Evolutionary conservation across 2,888 invertebrate species (phyloP).

Genomic region (Tenthredo notha): DNA sequence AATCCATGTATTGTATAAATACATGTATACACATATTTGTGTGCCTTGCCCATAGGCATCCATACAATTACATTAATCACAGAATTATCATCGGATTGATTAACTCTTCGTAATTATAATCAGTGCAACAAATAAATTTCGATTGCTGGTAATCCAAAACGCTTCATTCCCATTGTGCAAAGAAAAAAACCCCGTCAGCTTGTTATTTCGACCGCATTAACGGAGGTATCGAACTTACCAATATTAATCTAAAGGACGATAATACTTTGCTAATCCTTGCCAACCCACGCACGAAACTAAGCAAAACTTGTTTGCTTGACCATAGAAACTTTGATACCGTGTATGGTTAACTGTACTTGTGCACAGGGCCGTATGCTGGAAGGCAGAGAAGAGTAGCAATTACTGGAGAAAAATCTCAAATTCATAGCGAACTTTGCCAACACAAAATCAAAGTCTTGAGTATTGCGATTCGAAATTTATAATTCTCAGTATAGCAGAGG

Average conservation of each 20-base stretch:
- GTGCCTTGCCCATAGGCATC: background rate
- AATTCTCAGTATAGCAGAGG: background rate
- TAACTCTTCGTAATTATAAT: background rate
- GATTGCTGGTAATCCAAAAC: background rate
- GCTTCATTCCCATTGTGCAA: background rate
- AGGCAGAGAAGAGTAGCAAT: background rate
- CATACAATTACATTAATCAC: background rate
- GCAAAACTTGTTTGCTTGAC: constrained; percentile 1
- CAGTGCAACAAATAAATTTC: background rate
- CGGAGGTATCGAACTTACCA: background rate
- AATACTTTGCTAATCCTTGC: constrained; percentile 32
- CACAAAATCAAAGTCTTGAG: background rate
- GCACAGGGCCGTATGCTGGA: background rate
- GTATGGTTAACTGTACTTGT: background rate
- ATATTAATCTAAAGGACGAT: constrained; percentile 16
- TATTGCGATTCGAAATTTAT: background rate
- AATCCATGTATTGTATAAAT: constrained; percentile 8
- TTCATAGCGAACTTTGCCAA: background rate
- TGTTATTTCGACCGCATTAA: background rate
- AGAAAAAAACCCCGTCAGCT: background rate
- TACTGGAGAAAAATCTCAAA: background rate
- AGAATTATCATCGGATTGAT: background rate
- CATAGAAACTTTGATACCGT: background rate
- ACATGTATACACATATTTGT: background rate
- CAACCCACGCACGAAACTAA: background rate